Percentiles rank a stretch among this genome's conserved stretches.
Conservation (phyloP, 2,113 vertebrate genomes). For the Bambusicola thoracicus region DNA sequence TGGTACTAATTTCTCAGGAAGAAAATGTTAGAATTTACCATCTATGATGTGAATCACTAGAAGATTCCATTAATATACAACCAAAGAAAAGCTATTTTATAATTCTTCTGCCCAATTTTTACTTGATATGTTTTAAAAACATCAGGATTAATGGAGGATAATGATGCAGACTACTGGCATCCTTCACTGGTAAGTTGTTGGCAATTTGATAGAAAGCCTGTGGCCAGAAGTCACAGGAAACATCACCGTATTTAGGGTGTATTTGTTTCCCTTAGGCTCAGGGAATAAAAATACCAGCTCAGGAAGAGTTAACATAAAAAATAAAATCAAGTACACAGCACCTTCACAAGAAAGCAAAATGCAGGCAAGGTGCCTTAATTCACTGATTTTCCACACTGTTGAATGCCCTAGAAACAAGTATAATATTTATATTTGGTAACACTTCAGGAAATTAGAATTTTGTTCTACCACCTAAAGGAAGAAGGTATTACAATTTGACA, state of each 20-base stretch:
- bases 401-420: neutral
- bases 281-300: too few species aligned
- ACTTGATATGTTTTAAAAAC: neutral
- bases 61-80: neutral
- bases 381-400: neutral
- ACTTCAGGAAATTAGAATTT: neutral
- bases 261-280: neutral
- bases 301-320: too few species aligned
- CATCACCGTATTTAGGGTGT: neutral
- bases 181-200: neutral
- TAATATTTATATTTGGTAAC: neutral
- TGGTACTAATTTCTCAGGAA: neutral
- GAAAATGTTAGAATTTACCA: neutral
- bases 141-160: neutral
- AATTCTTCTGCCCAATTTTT: neutral
- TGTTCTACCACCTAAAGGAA: neutral
- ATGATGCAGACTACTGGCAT: neutral
- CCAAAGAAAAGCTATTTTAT: neutral
- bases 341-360: neutral
- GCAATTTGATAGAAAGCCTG: neutral
- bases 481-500: neutral
- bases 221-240: neutral
- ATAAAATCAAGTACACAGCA: neutral
- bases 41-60: neutral
- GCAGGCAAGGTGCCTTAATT: neutral